Base-by-base conservation (phyloP, 2,113 vertebrate species). In the Pseudolaguvia tuberculata region DNA sequence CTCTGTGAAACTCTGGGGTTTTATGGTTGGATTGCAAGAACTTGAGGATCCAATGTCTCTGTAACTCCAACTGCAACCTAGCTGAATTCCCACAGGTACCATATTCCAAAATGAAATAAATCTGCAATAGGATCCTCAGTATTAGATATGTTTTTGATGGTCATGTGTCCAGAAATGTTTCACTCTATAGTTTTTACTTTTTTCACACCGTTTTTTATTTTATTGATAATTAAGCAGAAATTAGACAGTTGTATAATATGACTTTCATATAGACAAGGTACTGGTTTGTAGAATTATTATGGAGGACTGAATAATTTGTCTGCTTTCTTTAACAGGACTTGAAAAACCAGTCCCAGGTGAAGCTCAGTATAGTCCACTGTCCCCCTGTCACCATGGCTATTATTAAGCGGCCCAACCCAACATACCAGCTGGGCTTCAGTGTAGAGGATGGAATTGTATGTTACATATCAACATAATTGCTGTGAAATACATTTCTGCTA, bases 371-470 rank as follows among this genome's bases (percentile, higher is more conserved):
- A 0, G 93, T 99, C 42, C 96, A 93, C 86, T 98, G 97, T 73
- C 93, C 97, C 0, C 97, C 97, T 0, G 96, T 98, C 77, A 97
- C 95, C 81, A 96, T 94, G 0, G 97, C 97, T 0, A 90, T 98
- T 78, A 94, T 99, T 83, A 93, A 83, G 71, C 91, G 96, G 69
- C 95, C 95, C 0, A 91, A 95, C 48, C 87, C 91, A 1, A 94
- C 91, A 18, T 95, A 93, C 82, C 97, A 97, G 81, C 88, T 99
- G 78, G 97, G 97, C 61, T 99, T 99, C 90, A 96, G 95, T 9
- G 95, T 99, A 18, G 96, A 99, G 76, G 93, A 98, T 0, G 97
- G 97, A 14, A 93, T 99, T 50, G 96, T 99, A 87, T 84, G 94
- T 72, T 20, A 5, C 42, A 21, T 61, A 13, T 72, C 69, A 11